Evolutionary conservation across 2,113 vertebrate species (phyloP), one percentile per base, ranked within the genome.

Genomic region (Gnathochromis pfefferi): DNA sequence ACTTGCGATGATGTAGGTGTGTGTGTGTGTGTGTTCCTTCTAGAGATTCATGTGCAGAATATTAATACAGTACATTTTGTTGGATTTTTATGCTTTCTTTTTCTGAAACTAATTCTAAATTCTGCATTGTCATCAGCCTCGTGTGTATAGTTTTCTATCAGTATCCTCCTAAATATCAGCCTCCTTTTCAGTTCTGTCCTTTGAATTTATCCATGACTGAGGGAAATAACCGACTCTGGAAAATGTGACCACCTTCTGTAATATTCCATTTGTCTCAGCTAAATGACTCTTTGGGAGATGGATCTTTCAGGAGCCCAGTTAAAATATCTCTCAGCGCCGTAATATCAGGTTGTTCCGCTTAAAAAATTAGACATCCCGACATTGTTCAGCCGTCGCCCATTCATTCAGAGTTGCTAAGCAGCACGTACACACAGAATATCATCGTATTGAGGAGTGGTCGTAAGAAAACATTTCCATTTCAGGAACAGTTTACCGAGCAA

Each of bases 401-500:
- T 91, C 80, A 84, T 92, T 88, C 83, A 47, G 55, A 54, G 94
- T 96, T 92, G 91, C 96, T 83, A 85, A 73, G 95, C 92, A 89
- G 94, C 88, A 3, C 3, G 21, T 79, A 90, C 90, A 94, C 92
- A 83, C 91, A 91, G 83, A 84, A 87, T 86, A 80, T 78, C 63
- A 88, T 91, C 65, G 63, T 80, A 79, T 91, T 75, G 82, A 91
- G 38, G 81, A 88, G 85, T 53, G 87, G 83, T 91, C 83, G 51
- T 88, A 89, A 88, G 85, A 94, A 95, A 96, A 93, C 91, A 91
- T 91, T 96, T 95, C 91, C 82, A 87, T 88, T 88, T 88, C 60
- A 47, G 79, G 70, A 92, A 89, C 88, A 89, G 84, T 79, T 9
- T 51, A 84, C 78, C 54, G 85, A 88, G 89, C 91, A 94, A 93